phyloP scores from a whole-genome alignment of 2,888 invertebrate genomes.

The Sinotaia quadrata region DNA sequence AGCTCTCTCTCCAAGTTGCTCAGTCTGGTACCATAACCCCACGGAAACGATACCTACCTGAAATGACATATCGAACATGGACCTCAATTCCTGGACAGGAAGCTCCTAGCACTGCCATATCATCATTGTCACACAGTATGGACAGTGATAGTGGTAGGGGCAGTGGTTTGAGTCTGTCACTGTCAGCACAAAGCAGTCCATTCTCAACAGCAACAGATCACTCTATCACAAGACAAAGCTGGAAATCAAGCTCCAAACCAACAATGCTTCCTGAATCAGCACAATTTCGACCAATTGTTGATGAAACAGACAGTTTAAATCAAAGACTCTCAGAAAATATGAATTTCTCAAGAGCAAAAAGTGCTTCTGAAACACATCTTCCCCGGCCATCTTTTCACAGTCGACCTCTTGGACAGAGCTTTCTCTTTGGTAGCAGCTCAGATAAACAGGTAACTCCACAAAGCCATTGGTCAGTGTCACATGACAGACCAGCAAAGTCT shows the following conservation, averaged over 20 bases:
- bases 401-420: background rate
- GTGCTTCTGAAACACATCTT: slow-evolving; percentile 22
- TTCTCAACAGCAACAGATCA: background rate
- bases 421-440: background rate
- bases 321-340: background rate
- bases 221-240: background rate
- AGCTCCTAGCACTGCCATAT: slow-evolving; percentile 9
- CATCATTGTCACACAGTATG: slow-evolving; percentile 8
- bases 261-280: background rate
- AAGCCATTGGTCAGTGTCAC: slow-evolving; percentile 6
- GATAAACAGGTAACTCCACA: slow-evolving; percentile 21
- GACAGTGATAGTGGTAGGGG: slow-evolving; percentile 36
- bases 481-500: slow-evolving; percentile 15
- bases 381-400: slow-evolving; percentile 10
- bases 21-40: slow-evolving; percentile 31
- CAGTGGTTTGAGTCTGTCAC: slow-evolving; percentile 28
- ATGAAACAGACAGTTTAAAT: slow-evolving; percentile 8
- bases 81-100: slow-evolving; percentile 15
- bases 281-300: background rate
- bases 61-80: slow-evolving; percentile 35
- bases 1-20: slow-evolving; percentile 41
- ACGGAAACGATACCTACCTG: slow-evolving; percentile 39
- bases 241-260: background rate
- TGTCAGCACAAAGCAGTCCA: slow-evolving; percentile 6
- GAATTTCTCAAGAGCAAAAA: slow-evolving; percentile 13